phyloP scores from a whole-genome alignment of 64 coral and sea anemone genomes.

The Astreopora myriophthalma region DNA sequence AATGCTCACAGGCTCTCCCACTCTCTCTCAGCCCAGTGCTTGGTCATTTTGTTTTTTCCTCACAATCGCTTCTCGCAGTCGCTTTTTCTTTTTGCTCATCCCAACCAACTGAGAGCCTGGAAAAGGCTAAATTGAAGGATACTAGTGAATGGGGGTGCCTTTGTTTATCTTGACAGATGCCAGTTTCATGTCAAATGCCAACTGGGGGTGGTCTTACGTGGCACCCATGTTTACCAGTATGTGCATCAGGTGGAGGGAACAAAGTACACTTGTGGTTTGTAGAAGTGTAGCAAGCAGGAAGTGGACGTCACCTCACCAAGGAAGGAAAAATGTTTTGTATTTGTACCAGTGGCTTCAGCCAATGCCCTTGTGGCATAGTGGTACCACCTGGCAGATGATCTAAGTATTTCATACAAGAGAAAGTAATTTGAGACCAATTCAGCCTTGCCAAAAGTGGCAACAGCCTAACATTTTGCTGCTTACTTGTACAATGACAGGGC shows the following conservation, averaged over 20 bases:
- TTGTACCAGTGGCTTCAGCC: background rate
- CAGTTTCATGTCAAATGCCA: conserved; percentile 82
- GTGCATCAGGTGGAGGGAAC: conserved; percentile 87
- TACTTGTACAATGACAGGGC: no score
- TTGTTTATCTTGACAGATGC: conserved; percentile 60
- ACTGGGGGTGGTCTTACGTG: conserved; percentile 90
- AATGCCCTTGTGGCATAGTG: background rate
- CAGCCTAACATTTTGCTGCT: no score
- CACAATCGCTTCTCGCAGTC: no score
- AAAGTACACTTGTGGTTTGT: conserved; percentile 87
- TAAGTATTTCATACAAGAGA: background rate
- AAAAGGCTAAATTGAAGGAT: background rate
- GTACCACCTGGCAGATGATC: background rate
- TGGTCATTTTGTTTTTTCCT: no score
- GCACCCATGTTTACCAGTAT: conserved; percentile 83
- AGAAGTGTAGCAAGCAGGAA: conserved; percentile 65
- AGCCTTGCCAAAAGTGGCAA: no score
- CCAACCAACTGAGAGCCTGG: no score
- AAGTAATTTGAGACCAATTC: background rate
- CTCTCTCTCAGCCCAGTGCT: no score
- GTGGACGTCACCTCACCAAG: background rate
- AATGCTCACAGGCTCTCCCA: no score
- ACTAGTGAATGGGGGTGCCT: background rate
- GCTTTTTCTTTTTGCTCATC: no score
- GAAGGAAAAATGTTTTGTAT: background rate